phyloP scores from a whole-genome alignment of 2,113 vertebrate genomes.

The Eretmodus cyanostictus region DNA sequence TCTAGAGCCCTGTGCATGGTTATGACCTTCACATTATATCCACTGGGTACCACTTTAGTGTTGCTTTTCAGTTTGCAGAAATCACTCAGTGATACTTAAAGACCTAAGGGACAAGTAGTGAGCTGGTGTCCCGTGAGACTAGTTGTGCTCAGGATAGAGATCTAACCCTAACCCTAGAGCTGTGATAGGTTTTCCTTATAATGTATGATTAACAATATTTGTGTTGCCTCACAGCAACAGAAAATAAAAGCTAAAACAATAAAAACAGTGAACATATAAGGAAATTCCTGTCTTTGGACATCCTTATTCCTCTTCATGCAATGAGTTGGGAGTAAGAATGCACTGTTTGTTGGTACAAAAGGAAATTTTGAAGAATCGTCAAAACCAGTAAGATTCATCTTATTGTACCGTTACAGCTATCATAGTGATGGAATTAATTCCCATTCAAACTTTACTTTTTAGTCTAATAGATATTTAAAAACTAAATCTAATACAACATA shows the following conservation, averaged over 20 bases:
- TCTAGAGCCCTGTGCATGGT: background rate
- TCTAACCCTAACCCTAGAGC: background rate
- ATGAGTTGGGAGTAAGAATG: background rate
- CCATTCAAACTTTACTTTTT: background rate
- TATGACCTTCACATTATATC: background rate
- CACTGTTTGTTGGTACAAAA: fast-evolving
- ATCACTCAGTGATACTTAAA: background rate
- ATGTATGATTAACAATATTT: background rate
- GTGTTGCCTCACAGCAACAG: background rate
- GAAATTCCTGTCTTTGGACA: background rate
- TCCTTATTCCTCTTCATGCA: background rate
- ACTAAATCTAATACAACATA: fast-evolving
- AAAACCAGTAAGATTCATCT: background rate
- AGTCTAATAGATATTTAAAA: background rate
- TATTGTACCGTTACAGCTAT: background rate
- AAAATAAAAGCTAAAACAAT: background rate
- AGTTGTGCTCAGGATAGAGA: background rate
- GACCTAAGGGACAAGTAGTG: background rate
- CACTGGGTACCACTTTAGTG: fast-evolving
- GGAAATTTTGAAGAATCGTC: background rate
- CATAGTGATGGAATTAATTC: background rate
- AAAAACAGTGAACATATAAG: background rate
- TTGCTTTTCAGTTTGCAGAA: background rate
- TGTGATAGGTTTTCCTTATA: background rate
- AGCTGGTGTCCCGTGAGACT: background rate